phyloP scores from a whole-genome alignment of 1,140 invertebrate species.

The Sesamia nonagrioides region DNA sequence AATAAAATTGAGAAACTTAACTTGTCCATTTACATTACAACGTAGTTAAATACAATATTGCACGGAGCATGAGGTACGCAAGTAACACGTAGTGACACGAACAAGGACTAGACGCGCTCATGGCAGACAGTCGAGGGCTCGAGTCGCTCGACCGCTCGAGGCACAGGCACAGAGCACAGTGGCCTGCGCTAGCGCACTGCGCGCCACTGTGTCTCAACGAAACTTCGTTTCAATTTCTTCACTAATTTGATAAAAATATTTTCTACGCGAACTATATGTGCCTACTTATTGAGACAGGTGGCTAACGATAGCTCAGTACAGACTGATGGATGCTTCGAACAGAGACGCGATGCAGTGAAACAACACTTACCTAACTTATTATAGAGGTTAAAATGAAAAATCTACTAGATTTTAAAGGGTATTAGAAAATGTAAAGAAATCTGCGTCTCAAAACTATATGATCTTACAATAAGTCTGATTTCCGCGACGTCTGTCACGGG shows the following conservation, averaged over 20 bases:
- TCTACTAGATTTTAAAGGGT: constrained; percentile 53
- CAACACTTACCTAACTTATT: constrained; percentile 45
- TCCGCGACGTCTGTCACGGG: constrained; percentile 32
- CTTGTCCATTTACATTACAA: constrained; percentile 41
- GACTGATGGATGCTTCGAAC: constrained; percentile 16
- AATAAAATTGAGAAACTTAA: constrained; percentile 70
- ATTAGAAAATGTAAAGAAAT: constrained; percentile 61
- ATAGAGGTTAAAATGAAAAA: constrained; percentile 56
- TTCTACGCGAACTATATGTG: constrained; percentile 4
- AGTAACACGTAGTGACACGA: background rate
- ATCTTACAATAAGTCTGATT: constrained; percentile 38
- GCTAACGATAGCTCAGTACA: constrained; percentile 18
- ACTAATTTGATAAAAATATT: constrained; percentile 22
- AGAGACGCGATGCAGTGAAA: constrained; percentile 33
- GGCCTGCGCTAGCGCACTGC: background rate
- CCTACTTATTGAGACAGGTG: constrained; percentile 1
- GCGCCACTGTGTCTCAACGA: background rate
- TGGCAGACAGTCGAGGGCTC: background rate
- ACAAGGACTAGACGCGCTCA: constrained; percentile 31
- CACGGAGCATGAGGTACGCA: constrained; percentile 37
- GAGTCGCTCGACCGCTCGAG: background rate
- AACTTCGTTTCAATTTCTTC: constrained; percentile 16
- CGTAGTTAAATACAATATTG: constrained; percentile 37
- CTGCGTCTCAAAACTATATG: constrained; percentile 61
- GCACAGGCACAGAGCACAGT: background rate